These are phyloP conservation scores for Masnerella sp. DNA, from an alignment of 2,888 invertebrate species.

Conservation along the genomic window DNA sequence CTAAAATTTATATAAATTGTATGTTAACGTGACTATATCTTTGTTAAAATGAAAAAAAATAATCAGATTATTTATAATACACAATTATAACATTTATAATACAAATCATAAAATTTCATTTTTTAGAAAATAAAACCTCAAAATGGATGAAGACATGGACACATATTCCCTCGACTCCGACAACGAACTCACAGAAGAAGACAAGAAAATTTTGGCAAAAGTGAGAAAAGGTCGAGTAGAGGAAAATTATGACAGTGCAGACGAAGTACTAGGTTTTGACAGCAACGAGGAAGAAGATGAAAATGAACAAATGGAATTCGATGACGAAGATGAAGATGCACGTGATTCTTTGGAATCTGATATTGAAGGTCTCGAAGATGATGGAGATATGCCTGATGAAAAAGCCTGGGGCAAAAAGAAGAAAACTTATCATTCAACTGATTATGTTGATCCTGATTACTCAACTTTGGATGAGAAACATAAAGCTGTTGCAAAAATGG, in stretches of 20 bases:
- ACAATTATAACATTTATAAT: too few relatives aligned
- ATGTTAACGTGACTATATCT: too few relatives aligned
- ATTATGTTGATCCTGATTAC: constrained; percentile 93
- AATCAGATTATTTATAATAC: too few relatives aligned
- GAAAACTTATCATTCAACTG: constrained; percentile 89
- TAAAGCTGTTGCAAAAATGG: constrained; percentile 87
- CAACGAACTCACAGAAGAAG: constrained; percentile 84
- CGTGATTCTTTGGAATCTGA: constrained; percentile 80
- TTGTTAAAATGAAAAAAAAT: too few relatives aligned
- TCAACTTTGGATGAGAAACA: constrained; percentile 81
- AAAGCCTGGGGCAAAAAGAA: constrained; percentile 94
- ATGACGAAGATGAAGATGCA: constrained; percentile 81
- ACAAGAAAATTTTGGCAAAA: constrained; percentile 82
- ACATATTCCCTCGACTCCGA: constrained; percentile 84
- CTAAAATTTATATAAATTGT: too few relatives aligned
- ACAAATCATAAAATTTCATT: too few relatives aligned
- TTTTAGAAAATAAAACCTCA: too few relatives aligned
- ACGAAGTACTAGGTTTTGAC: constrained; percentile 80
- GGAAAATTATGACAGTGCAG: constrained; percentile 77
- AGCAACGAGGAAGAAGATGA: constrained; percentile 78
- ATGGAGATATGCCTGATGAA: constrained; percentile 85
- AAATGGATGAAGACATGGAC: constrained; percentile 77
- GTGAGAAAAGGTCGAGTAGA: constrained; percentile 79
- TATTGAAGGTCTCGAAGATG: constrained; percentile 84
- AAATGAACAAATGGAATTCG: constrained; percentile 78